phyloP scores from a whole-genome alignment of 2,888 invertebrate species.

The Campaea margaritaria region DNA sequence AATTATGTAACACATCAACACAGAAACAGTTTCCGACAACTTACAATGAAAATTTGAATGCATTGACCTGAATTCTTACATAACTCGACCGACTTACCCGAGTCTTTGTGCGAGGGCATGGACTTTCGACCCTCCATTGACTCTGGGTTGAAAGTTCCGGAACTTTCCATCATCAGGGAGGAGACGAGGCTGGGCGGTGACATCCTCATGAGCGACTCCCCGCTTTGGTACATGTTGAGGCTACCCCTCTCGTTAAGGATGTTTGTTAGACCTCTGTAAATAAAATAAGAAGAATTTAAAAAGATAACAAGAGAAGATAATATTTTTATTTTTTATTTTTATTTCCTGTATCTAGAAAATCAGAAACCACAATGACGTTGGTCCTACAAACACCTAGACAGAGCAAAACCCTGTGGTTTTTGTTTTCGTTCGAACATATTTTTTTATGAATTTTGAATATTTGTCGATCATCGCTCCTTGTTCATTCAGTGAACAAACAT shows the following conservation, averaged over 20 bases:
- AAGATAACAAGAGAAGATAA: too few species aligned
- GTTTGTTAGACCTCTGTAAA: slow-evolving; percentile 67
- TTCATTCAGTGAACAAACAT: too few species aligned
- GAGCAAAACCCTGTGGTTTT: too few species aligned
- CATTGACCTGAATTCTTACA: slow-evolving; percentile 27
- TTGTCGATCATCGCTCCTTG: too few species aligned
- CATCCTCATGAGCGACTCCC: slow-evolving; percentile 79
- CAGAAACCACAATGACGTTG: too few species aligned
- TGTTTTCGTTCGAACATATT: too few species aligned
- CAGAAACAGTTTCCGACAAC: slow-evolving; percentile 15
- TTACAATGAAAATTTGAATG: slow-evolving; percentile 19
- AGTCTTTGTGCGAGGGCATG: slow-evolving; percentile 64
- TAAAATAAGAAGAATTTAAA: too few species aligned
- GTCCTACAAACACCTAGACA: too few species aligned
- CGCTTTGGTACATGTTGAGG: slow-evolving; percentile 79
- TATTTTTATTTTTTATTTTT: too few species aligned
- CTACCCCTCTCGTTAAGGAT: slow-evolving; percentile 73
- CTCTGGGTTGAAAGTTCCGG: slow-evolving; percentile 75
- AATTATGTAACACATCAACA: slow-evolving; percentile 18
- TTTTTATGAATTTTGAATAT: too few species aligned
- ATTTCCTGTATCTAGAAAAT: too few species aligned
- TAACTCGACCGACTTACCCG: slow-evolving; percentile 52
- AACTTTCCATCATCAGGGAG: slow-evolving; percentile 80
- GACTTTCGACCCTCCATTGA: slow-evolving; percentile 71
- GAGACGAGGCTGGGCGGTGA: slow-evolving; percentile 87